Evolutionary conservation across 2,797 vertebrate species (phyloP), one percentile per base, ranked within the genome.

Genomic region (Scarus forsteni): DNA sequence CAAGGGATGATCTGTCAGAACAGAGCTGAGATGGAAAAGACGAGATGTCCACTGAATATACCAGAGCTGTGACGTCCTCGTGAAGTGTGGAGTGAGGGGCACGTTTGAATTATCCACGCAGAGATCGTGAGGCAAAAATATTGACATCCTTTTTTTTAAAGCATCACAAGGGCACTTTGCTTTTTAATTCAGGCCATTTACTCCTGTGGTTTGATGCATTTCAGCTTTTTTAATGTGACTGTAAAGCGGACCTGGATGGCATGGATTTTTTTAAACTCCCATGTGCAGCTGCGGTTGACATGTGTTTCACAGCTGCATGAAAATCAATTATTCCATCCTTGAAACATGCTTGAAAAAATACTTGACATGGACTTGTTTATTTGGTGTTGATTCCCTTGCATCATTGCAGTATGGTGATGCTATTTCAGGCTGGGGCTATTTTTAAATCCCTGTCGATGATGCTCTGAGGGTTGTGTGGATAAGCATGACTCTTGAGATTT

Each of bases 1-100:
- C 86, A 73, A 65, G 89, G 81, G 80, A 85, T 79, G 83, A 85
- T 89, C 77, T 91, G 89, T 90, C 88, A 88, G 89, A 90, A 76
- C 78, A 68, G 82, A 77, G 75, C 70, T 83, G 66, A 81, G 71
- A 84, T 70, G 59, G 81, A 90, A 80, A 81, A 63, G 75, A 83
- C 52, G 55, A 81, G 64, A 88, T 76, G 82, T 90, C 88, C 74
- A 66, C 56, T 72, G 81, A 75, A 85, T 81, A 77, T 75, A 72
- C 60, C 27, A 64, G 50, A 72, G 40, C 67, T 69, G 15, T 53
- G 64, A 73, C 35, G 12, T 75, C 70, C 49, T 77, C 50, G 40
- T 44, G 15, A n/a, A 39, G 49, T 62, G 45, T 48, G 42, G 44
- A 56, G 45, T 39, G 38, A 34, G 46, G 3, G 56, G 9, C 54